Evolutionary conservation across 2,113 vertebrate species (phyloP).

Genomic region (Corydoras maculifer): DNA sequence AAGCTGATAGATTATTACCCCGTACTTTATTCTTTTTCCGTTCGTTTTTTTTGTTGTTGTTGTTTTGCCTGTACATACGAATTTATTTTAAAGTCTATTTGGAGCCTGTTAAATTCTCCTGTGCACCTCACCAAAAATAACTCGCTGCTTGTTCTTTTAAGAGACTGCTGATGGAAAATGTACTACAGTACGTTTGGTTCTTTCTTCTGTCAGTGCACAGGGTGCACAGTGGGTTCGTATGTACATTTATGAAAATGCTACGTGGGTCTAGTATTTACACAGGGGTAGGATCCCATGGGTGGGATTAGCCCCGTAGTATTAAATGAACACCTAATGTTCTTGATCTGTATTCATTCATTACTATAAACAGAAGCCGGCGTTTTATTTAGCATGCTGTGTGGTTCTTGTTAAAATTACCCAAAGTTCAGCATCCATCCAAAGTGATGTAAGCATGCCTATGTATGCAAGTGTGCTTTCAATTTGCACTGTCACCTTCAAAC

Average conservation of each 20-base stretch:
- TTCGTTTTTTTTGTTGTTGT: not conserved
- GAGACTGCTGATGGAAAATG: not conserved
- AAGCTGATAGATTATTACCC: not conserved
- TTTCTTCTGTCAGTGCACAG: not conserved
- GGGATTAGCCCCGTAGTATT: no score
- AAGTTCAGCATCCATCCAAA: no score
- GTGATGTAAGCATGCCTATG: not conserved
- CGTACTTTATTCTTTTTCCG: not conserved
- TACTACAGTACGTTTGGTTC: not conserved
- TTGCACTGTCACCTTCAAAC: slow-evolving; percentile 9
- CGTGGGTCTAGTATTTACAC: no score
- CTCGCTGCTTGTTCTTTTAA: not conserved
- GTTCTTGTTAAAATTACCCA: not conserved
- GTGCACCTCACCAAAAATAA: not conserved
- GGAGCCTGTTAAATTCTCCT: slow-evolving; percentile 9
- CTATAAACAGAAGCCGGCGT: no score
- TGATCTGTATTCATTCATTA: no score
- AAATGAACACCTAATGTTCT: no score
- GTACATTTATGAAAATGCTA: no score
- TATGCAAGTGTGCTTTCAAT: slow-evolving; percentile 1
- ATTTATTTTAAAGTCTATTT: not conserved
- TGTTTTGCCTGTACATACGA: not conserved
- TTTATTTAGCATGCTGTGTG: not conserved
- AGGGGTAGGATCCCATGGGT: no score
- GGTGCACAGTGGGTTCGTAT: no score